These are phyloP conservation scores for Lagorchestes hirsutus DNA, from an alignment of 2,797 vertebrate genomes.

Conservation along the genomic window DNA sequence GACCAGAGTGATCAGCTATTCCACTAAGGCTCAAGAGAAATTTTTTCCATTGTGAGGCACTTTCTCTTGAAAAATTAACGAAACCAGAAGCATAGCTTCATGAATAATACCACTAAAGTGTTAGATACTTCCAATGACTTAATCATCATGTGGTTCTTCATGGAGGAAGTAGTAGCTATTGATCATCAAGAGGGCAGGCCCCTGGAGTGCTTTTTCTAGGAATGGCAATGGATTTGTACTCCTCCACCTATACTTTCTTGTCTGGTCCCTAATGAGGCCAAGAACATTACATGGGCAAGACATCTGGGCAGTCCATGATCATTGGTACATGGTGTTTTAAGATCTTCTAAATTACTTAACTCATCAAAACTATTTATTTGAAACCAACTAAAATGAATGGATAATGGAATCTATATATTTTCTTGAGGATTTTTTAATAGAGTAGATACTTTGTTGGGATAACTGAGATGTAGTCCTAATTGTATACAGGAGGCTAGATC, in stretches of 20 bases:
- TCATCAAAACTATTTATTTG: neutral
- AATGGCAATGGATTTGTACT: neutral
- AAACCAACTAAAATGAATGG: neutral
- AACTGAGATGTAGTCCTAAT: neutral
- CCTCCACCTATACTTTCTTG: neutral
- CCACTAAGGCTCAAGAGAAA: neutral
- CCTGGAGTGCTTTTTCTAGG: neutral
- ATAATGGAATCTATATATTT: neutral
- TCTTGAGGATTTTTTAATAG: neutral
- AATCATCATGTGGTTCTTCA: neutral
- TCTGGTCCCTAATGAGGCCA: neutral
- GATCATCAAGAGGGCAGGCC: neutral
- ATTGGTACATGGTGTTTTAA: neutral
- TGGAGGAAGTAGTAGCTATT: neutral
- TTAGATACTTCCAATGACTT: neutral
- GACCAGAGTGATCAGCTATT: neutral
- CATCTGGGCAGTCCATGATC: neutral
- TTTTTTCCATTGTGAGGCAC: neutral
- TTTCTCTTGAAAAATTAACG: neutral
- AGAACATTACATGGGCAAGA: neutral
- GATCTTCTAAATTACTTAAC: neutral
- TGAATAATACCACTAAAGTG: neutral
- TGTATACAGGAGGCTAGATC: conserved; percentile 12
- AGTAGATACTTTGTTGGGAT: neutral
- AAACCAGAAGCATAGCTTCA: neutral